These are phyloP conservation scores for Andrena minutula DNA, from an alignment of 2,888 invertebrate species.

Conservation along the genomic window DNA sequence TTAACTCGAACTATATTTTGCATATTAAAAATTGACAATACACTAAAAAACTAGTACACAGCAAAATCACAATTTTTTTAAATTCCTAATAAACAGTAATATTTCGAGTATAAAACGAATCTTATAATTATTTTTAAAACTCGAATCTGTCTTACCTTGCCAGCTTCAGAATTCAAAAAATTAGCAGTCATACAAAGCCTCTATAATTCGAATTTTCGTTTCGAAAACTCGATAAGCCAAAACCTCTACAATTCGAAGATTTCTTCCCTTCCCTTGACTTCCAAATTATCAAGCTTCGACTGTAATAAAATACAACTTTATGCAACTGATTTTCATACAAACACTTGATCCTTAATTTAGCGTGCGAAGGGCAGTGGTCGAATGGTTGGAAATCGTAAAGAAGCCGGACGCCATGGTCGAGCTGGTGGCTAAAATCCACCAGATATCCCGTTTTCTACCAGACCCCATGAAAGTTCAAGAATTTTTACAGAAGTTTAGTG, in stretches of 20 bases:
- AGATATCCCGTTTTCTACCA: constrained; percentile 93
- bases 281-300: no score
- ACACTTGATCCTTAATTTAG: constrained; percentile 78
- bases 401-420: constrained; percentile 90
- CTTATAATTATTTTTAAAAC: not conserved
- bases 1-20: no score
- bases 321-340: not conserved
- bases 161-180: no score
- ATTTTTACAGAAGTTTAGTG: constrained; percentile 93
- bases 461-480: constrained; percentile 97
- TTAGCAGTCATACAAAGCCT: not conserved
- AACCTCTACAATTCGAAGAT: no score
- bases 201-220: not conserved
- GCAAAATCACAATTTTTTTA: no score
- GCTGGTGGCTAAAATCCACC: constrained; percentile 88
- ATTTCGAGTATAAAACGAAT: no score
- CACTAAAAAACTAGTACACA: no score
- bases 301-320: not conserved
- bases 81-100: no score
- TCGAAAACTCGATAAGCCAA: no score
- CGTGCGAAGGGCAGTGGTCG: constrained; percentile 93
- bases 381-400: constrained; percentile 94
- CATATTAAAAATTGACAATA: no score
- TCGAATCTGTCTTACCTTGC: no score
- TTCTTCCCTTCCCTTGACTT: no score